phyloP scores from a whole-genome alignment of 2,113 vertebrate species.

The Solea solea region DNA sequence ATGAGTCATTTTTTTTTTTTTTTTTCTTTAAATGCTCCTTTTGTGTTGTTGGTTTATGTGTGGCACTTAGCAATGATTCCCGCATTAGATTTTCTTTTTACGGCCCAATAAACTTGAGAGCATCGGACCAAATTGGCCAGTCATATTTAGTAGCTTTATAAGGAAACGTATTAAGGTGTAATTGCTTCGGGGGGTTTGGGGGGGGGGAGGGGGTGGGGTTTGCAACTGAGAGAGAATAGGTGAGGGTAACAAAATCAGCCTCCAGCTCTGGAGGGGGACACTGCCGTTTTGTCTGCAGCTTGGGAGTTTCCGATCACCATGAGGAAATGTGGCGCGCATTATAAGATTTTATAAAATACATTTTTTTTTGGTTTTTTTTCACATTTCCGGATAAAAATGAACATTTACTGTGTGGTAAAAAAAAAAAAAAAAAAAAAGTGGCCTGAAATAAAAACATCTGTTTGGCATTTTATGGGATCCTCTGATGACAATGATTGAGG shows the following conservation, averaged over 20 bases:
- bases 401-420: conserved; percentile 74
- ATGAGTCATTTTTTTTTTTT: conserved; percentile 58
- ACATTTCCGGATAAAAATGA: conserved; percentile 74
- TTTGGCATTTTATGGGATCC: conserved; percentile 73
- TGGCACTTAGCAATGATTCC: conserved; percentile 76
- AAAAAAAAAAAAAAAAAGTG: conserved; percentile 51
- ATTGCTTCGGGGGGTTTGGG: conserved; percentile 58
- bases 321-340: conserved; percentile 70
- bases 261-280: conserved; percentile 55
- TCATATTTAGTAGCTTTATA: conserved; percentile 79
- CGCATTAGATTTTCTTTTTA: conserved; percentile 75
- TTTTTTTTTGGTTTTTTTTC: conserved; percentile 73
- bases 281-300: conserved; percentile 59
- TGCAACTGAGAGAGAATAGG: conserved; percentile 62
- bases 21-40: conserved; percentile 59
- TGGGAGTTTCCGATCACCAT: conserved; percentile 65
- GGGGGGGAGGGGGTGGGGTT: neutral
- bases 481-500: conserved; percentile 74
- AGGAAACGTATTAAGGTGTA: conserved; percentile 78
- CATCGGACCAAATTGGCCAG: conserved; percentile 75
- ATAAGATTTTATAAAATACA: conserved; percentile 69
- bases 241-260: conserved; percentile 59
- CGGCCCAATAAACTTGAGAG: conserved; percentile 78
- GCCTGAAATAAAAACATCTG: conserved; percentile 80
- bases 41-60: conserved; percentile 76